Conservation (phyloP, 2,888 invertebrate genomes). For the Lycocerus yunnanus region DNA sequence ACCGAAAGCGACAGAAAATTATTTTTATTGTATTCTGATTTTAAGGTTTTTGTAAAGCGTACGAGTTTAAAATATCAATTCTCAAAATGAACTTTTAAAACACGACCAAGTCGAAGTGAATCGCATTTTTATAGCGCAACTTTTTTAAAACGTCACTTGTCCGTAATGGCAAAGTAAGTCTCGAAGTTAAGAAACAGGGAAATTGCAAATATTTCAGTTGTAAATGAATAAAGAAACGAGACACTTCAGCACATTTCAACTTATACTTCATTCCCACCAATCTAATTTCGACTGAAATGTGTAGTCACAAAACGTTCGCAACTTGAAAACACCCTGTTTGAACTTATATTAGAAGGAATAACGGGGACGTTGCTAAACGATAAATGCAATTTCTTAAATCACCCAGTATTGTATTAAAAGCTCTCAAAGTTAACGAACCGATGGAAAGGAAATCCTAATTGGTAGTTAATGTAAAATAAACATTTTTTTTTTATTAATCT, state of each 20-base stretch:
- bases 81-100: background rate
- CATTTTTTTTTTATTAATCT: background rate
- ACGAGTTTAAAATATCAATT: constrained; percentile 1
- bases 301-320: background rate
- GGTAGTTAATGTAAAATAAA: background rate
- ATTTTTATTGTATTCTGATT: constrained; percentile 28
- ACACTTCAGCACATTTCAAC: background rate
- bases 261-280: background rate
- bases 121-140: background rate
- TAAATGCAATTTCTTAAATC: background rate
- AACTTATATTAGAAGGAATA: background rate
- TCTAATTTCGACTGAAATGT: background rate
- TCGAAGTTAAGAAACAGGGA: background rate
- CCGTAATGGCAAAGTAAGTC: background rate
- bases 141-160: background rate
- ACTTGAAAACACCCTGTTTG: background rate
- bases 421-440: background rate
- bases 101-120: background rate
- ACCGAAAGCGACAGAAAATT: constrained; percentile 20
- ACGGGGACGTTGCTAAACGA: background rate
- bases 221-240: background rate
- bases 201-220: background rate
- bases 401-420: background rate
- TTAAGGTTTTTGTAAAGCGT: constrained; percentile 2
- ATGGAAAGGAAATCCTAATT: background rate